Percentiles rank a stretch among this genome's conserved stretches.
phyloP scores from a whole-genome alignment of 1,140 invertebrate species.

The Oscheius sp. region DNA sequence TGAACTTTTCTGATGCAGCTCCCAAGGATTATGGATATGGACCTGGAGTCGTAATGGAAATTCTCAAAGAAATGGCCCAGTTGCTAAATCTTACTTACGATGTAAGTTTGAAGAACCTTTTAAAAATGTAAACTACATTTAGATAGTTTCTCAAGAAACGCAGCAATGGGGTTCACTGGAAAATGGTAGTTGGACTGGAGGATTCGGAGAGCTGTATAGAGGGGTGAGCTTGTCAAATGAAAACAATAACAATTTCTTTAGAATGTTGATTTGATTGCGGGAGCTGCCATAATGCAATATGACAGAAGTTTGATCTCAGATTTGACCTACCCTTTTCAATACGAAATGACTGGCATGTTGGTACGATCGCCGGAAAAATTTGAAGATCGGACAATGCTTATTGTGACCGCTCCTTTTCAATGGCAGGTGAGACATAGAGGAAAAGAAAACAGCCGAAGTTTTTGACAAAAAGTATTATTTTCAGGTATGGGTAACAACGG shows the following conservation, averaged over 20 bases:
- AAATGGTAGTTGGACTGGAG: slow-evolving; percentile 41
- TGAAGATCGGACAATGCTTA: slow-evolving; percentile 38
- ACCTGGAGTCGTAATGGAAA: slow-evolving; percentile 45
- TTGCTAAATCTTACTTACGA: slow-evolving; percentile 35
- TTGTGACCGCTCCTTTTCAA: slow-evolving; percentile 39
- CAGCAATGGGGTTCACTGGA: slow-evolving; percentile 33
- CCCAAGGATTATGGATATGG: slow-evolving; percentile 34
- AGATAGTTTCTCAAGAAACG: neutral
- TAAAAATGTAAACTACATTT: neutral
- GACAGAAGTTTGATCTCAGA: slow-evolving; percentile 39
- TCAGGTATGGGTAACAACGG: slow-evolving; percentile 27
- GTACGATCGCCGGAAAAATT: slow-evolving; percentile 43
- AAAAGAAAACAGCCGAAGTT: neutral
- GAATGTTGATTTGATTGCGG: slow-evolving; percentile 43
- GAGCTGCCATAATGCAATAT: slow-evolving; percentile 44
- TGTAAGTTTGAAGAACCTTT: neutral
- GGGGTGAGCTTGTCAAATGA: neutral
- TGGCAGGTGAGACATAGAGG: neutral
- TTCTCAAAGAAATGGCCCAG: slow-evolving; percentile 38
- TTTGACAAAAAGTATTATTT: neutral
- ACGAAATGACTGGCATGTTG: slow-evolving; percentile 39
- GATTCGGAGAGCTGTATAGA: slow-evolving; percentile 29
- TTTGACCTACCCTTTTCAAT: slow-evolving; percentile 44
- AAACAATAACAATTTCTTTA: neutral
- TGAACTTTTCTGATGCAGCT: slow-evolving; percentile 37